Evolutionary conservation across 2,888 invertebrate species (phyloP).

Genomic region (Timandra comae): DNA sequence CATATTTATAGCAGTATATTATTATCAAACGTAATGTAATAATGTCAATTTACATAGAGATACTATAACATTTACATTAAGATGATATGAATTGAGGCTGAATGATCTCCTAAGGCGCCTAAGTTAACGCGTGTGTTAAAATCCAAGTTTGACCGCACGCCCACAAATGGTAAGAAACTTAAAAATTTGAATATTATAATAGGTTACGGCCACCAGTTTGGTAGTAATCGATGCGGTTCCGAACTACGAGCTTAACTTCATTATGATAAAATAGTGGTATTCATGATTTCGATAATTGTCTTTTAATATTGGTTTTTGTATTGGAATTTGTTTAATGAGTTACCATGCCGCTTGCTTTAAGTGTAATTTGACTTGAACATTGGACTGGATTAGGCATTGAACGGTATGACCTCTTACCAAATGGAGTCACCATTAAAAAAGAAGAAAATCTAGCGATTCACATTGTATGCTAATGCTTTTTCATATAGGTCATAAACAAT

Average conservation of each 20-base stretch:
- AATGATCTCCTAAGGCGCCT: conserved; percentile 29
- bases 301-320: too few species aligned
- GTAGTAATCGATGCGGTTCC: neutral
- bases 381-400: too few species aligned
- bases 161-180: conserved; percentile 16
- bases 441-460: too few species aligned
- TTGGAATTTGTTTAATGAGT: too few species aligned
- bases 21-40: conserved; percentile 66
- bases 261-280: neutral
- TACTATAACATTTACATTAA: conserved; percentile 72
- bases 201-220: conserved; percentile 10
- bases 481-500: too few species aligned
- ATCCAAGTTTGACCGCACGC: conserved; percentile 12
- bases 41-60: conserved; percentile 71
- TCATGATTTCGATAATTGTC: too few species aligned
- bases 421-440: too few species aligned
- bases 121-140: conserved; percentile 14
- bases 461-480: too few species aligned
- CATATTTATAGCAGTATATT: conserved; percentile 65
- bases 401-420: too few species aligned
- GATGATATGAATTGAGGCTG: conserved; percentile 60
- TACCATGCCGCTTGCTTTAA: too few species aligned
- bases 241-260: neutral
- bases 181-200: conserved; percentile 37
- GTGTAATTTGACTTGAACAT: too few species aligned